phyloP scores from a whole-genome alignment of 2,888 invertebrate species.

The Eupithecia dodoneata region DNA sequence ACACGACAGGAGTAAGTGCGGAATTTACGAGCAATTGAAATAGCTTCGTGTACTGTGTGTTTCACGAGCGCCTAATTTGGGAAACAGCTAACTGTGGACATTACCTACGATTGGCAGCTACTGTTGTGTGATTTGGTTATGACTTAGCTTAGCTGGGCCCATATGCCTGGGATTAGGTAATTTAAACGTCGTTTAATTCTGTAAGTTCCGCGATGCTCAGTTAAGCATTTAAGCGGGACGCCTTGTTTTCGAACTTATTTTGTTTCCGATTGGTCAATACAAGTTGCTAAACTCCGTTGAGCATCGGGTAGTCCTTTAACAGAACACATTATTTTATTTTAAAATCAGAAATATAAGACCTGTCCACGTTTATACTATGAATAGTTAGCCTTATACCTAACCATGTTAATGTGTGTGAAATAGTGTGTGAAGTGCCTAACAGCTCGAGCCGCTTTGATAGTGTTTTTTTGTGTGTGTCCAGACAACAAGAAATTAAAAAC shows the following conservation, averaged over 20 bases:
- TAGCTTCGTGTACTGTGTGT: conserved; percentile 1
- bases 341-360: not conserved
- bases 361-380: too few species aligned
- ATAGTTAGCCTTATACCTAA: too few species aligned
- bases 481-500: not conserved
- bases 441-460: too few species aligned
- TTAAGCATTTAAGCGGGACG: too few species aligned
- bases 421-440: not conserved
- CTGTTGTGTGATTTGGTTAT: not conserved
- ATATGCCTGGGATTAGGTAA: too few species aligned
- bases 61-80: conserved; percentile 14
- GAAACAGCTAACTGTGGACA: not conserved
- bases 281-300: too few species aligned
- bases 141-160: not conserved
- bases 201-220: too few species aligned
- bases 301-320: too few species aligned
- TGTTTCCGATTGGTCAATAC: too few species aligned
- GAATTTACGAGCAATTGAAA: conserved; percentile 13
- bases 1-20: conserved; percentile 5
- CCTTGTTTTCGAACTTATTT: too few species aligned
- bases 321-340: not conserved
- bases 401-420: not conserved
- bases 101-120: not conserved
- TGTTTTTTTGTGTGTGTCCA: too few species aligned
- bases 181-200: too few species aligned